Evolutionary conservation across 2,797 vertebrate species (phyloP), one percentile per base, ranked within the genome.

Genomic region (Hapalemur alaotrensis): DNA sequence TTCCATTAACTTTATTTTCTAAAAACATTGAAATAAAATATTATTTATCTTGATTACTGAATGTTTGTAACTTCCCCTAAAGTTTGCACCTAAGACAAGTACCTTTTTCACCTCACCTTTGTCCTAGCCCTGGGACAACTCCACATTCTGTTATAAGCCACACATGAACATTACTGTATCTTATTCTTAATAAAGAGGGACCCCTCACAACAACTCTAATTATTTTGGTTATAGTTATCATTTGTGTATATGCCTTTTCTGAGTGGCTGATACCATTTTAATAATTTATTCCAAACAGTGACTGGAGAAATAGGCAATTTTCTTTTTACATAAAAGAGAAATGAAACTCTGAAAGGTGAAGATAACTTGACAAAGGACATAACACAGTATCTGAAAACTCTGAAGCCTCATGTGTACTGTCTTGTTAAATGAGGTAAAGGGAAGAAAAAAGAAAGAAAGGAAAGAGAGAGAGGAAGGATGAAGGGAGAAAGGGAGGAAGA

Each of bases 291-390:
- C 38, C 38, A 94, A 87, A 61, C n/a, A 89, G 20, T 2, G 10
- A 93, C 50, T 89, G 2, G 41, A 76, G 76, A 93, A 70, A 35
- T 65, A 90, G 80, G 48, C 67, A 82, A 93, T 89, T 61, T 94
- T 85, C 69, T 81, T 95, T 87, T 46, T n/a, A 59, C 3, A n/a
- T 41, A 87, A 96, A 20, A 96, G 32, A 88, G 91, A 94, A 90
- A 78, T 43, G 41, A 86, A 83, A 79, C 50, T 50, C 32, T 70
- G 14, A 73, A 96, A 92, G 28, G 41, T 75, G 32, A 83, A 89
- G 93, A 93, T 76, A 89, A 91, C 15, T 67, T 83, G 57, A 81
- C 17, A 48, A 83, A 38, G 48, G 78, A 90, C 8, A 86, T 20
- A 52, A 83, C 35, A 41, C 18, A 61, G 63, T 54, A 43, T 23